Evolutionary conservation across 2,888 invertebrate genomes (phyloP), one percentile per base, ranked within the genome.

Genomic region (Trichacis sp.): DNA sequence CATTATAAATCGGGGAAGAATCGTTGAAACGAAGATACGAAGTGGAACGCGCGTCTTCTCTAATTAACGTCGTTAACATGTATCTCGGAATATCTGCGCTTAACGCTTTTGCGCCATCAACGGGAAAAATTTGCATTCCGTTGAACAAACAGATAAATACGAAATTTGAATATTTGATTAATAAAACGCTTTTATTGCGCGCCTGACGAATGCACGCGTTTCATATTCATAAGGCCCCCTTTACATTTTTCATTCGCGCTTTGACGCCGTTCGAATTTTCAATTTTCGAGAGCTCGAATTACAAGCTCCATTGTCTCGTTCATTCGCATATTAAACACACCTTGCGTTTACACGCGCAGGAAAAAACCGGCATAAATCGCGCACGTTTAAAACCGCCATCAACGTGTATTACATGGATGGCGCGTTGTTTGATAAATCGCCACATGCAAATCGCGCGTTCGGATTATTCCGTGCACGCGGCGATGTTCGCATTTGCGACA

Each of bases 331-430:
- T 9, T 38, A n/a, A 38, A 5, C 3, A 38, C 38, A 8, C 38
- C 3, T 38, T 38, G 24, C 24, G 24, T 24, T 60, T 51, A 20
- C 29, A 54, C 60, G 54, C 65, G 54, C 61, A 42, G 50, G 38
- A 72, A 69, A 75, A 75, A 73, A 71, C 71, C 64, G 57, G 58
- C 70, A 65, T 79, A 81, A 82, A 81, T 82, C 79, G 78, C 79
- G 78, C 72, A 72, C 76, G 70, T 74, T 77, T 82, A 81, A 80
- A 78, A 71, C 75, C 73, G 78, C 82, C 81, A 82, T 82, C 82
- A 82, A 78, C 82, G 79, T 81, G 79, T 78, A 81, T 81, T 81
- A 82, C 81, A 80, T 73, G 78, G 78, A 80, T 77, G 76, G 77
- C 78, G 79, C 77, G 77, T 76, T 76, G 75, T 80, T 80, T 82